A percentile compares a stretch with the other conserved stretches of the same genome.
These are phyloP conservation scores for Mesorhabditis belari DNA, from an alignment of 2,888 invertebrate genomes.

Conservation along the genomic window DNA sequence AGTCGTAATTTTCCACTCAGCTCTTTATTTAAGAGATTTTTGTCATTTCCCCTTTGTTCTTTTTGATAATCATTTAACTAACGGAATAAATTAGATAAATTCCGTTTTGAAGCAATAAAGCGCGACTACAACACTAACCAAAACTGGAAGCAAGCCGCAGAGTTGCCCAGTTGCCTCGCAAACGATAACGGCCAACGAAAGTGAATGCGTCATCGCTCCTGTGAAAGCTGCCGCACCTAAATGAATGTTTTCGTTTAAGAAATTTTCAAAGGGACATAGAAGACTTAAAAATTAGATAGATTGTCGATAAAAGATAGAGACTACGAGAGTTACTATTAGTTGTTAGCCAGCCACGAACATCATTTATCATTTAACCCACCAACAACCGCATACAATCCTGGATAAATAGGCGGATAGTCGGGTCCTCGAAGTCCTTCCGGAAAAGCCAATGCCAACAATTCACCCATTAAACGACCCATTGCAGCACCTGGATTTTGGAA, in stretches of 20 bases:
- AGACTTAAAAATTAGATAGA: background rate
- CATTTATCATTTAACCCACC: background rate
- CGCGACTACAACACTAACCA: too few relatives aligned
- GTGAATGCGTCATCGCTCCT: background rate
- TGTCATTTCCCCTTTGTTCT: too few relatives aligned
- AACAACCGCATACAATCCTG: background rate
- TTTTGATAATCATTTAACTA: too few relatives aligned
- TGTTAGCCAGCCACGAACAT: background rate
- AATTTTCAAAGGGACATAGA: too few relatives aligned
- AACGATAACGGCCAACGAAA: background rate
- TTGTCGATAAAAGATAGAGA: background rate
- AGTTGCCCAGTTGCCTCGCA: background rate
- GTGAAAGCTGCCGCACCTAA: background rate
- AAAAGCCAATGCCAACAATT: background rate
- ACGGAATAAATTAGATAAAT: background rate
- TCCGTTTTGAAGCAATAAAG: too few relatives aligned
- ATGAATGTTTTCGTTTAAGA: background rate
- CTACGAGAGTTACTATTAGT: background rate
- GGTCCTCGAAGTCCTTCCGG: background rate
- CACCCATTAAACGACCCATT: background rate
- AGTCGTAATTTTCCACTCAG: too few relatives aligned
- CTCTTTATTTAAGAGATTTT: too few relatives aligned
- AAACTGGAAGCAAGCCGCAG: background rate
- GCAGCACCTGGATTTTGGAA: background rate
- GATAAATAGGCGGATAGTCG: background rate